Evolutionary conservation across 1,140 invertebrate genomes (phyloP).

Genomic region (Anthonomus grandis): DNA sequence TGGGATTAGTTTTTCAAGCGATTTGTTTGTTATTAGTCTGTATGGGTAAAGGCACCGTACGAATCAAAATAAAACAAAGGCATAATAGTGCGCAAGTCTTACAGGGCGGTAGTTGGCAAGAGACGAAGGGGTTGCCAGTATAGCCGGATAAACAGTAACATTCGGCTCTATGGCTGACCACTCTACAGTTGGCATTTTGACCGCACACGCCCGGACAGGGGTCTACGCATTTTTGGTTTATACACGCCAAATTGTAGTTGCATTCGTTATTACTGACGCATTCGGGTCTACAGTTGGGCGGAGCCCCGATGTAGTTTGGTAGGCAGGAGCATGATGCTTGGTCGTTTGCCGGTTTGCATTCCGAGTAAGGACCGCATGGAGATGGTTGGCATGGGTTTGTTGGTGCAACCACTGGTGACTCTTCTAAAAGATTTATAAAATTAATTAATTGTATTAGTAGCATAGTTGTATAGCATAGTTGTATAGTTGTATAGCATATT

Average conservation of each 20-base stretch:
- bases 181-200: slow-evolving; percentile 61
- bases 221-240: slow-evolving; percentile 74
- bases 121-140: slow-evolving; percentile 57
- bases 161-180: slow-evolving; percentile 63
- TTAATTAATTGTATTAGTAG: too few species aligned
- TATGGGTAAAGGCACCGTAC: background rate
- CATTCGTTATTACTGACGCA: slow-evolving; percentile 78
- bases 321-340: slow-evolving; percentile 65
- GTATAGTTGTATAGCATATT: too few species aligned
- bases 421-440: slow-evolving; percentile 38
- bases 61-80: slow-evolving; percentile 7
- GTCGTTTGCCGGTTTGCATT: slow-evolving; percentile 62
- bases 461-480: too few species aligned
- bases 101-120: slow-evolving; percentile 24
- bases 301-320: slow-evolving; percentile 68
- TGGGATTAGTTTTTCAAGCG: slow-evolving; percentile 52
- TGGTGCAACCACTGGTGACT: slow-evolving; percentile 47
- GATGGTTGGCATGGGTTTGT: slow-evolving; percentile 65
- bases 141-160: slow-evolving; percentile 59
- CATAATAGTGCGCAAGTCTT: slow-evolving; percentile 15
- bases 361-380: slow-evolving; percentile 67
- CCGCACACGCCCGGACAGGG: slow-evolving; percentile 67
- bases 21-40: slow-evolving; percentile 50
- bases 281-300: slow-evolving; percentile 73
- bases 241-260: slow-evolving; percentile 66